Conservation (phyloP, 2,113 vertebrate genomes). For the Bos indicus region DNA sequence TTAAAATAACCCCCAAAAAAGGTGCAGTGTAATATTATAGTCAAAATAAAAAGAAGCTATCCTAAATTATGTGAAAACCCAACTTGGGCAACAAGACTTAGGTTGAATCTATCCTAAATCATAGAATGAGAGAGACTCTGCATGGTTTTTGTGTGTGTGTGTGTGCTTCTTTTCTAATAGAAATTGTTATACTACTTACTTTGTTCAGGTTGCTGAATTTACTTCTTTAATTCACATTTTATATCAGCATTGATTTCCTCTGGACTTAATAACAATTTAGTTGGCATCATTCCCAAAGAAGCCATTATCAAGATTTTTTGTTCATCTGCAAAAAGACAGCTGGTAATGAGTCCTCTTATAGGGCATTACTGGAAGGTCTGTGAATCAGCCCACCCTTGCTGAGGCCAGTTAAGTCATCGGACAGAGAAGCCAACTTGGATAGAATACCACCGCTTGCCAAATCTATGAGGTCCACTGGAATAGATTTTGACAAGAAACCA, state of each 20-base stretch:
- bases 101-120: background rate
- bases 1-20: background rate
- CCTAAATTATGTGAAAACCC: background rate
- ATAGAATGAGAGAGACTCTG: background rate
- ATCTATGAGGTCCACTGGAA: slow-evolving; percentile 41
- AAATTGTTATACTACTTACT: slow-evolving; percentile 83
- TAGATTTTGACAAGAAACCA: slow-evolving; percentile 64
- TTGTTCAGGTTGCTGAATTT: slow-evolving; percentile 90
- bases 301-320: slow-evolving; percentile 39
- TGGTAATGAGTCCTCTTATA: slow-evolving; percentile 77
- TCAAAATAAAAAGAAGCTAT: background rate
- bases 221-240: slow-evolving; percentile 88
- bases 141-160: background rate
- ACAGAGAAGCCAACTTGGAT: slow-evolving; percentile 63
- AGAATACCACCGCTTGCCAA: slow-evolving; percentile 67
- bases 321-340: slow-evolving; percentile 75
- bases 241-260: slow-evolving; percentile 83
- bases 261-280: slow-evolving; percentile 60
- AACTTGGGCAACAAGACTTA: background rate
- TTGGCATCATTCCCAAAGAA: slow-evolving; percentile 67
- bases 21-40: background rate
- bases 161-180: background rate
- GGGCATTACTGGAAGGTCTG: slow-evolving; percentile 48
- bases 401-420: background rate
- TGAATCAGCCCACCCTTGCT: slow-evolving; percentile 79